Evolutionary conservation across 2,797 vertebrate genomes (phyloP), one percentile per base, ranked within the genome.

Genomic region (Dendrocincla fuliginosa): DNA sequence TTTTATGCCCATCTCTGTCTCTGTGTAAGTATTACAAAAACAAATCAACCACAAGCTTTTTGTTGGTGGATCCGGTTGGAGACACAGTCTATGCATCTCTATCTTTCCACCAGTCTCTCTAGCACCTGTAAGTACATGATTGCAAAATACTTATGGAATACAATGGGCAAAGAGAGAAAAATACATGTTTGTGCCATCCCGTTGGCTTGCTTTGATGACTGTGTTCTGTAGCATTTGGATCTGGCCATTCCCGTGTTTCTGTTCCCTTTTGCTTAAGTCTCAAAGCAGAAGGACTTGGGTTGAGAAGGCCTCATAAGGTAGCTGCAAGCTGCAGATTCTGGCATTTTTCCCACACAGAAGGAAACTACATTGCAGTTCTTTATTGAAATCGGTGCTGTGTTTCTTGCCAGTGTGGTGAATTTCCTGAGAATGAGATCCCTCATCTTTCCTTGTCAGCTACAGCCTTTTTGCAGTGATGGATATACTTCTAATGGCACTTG

Each of bases 361-460:
- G 59, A 82, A 94, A 70, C 32, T 39, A 13, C 16, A 17, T 14
- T 84, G 25, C 47, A 76, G 14, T 84, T 94, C 56, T 61, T 64
- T 61, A 71, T 47, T 70, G 49, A 89, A 87, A 71, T 77, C 60
- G 16, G 19, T 57, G 41, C 55, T 67, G 56, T 52, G 76, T 83
- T 87, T 80, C 84, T 64, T 87, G 60, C 49, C 57, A 37, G 20
- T 33, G 30, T 74, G 55, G 85, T 76, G 57, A 85, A 64, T 94
- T 94, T 60, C 68, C 56, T 49, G 64, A 77, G 63, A 92, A 91
- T 71, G 32, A 83, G 75, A 46, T 87, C 30, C 30, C 64, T 90
- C 78, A 83, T 90, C 56, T 89, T 84, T 87, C 81, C 53, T 89
- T 84, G 88, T 92, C 84, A 92, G 37, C 67, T 79, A 35, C 64